Evolutionary conservation across 2,797 vertebrate genomes (phyloP).

Genomic region (Argyrosomus regius): DNA sequence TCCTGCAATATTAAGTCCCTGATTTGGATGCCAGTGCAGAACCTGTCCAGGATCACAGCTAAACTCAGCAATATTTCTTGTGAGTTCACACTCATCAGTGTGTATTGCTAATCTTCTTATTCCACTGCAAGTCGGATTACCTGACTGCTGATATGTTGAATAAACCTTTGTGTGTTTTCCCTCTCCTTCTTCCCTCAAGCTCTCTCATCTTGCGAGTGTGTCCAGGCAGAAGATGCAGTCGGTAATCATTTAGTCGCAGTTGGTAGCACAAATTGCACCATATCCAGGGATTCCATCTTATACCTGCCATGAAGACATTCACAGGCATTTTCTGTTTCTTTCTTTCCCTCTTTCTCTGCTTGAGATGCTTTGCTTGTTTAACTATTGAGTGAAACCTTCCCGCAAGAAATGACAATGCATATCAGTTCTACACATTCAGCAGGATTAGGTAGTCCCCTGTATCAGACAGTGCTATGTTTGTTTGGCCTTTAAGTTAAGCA

Average conservation of each 20-base stretch:
- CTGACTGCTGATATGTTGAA: conserved; percentile 72
- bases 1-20: conserved; percentile 15
- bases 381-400: conserved; percentile 33
- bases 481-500: conserved; percentile 40
- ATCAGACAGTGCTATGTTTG: conserved; percentile 32
- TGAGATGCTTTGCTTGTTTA: conserved; percentile 38
- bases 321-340: conserved; percentile 23
- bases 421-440: conserved; percentile 36
- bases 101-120: conserved; percentile 77
- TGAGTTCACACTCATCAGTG: conserved; percentile 58
- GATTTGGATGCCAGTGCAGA: conserved; percentile 18
- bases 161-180: conserved; percentile 62
- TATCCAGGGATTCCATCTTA: conserved; percentile 61
- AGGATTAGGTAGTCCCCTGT: conserved; percentile 21
- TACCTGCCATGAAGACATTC: conserved; percentile 48
- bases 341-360: conserved; percentile 22
- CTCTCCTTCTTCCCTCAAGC: conserved; percentile 46
- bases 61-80: conserved; percentile 44
- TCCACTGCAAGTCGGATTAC: conserved; percentile 73
- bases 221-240: conserved; percentile 54
- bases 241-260: conserved; percentile 75
- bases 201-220: conserved; percentile 51
- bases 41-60: conserved; percentile 38
- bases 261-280: conserved; percentile 46
- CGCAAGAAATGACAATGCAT: conserved; percentile 42